A percentile compares a stretch with the other conserved stretches of the same genome.
These are phyloP conservation scores for Podabrus alpinus DNA, from an alignment of 2,888 invertebrate genomes.

Conservation along the genomic window DNA sequence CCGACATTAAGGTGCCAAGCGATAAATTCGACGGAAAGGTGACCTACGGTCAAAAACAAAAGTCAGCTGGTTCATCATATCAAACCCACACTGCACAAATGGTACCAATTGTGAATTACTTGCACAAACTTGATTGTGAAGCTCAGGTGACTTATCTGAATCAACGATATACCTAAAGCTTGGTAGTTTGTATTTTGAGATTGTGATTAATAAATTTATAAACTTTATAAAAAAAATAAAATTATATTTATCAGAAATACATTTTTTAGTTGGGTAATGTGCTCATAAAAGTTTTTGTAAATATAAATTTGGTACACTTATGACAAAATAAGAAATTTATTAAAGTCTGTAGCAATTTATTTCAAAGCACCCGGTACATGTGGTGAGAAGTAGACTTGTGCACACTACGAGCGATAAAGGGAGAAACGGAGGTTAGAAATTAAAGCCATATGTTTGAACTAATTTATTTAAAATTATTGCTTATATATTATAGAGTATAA, in stretches of 20 bases:
- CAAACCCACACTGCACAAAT: slow-evolving; percentile 92
- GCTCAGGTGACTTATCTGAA: slow-evolving; percentile 73
- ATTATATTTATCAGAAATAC: background rate
- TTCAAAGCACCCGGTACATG: no score
- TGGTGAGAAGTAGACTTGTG: no score
- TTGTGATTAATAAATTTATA: background rate
- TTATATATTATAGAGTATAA: no score
- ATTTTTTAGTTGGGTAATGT: background rate
- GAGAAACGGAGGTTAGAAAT: no score
- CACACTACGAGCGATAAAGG: no score
- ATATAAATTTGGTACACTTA: no score
- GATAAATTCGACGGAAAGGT: slow-evolving; percentile 99
- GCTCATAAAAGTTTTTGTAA: no score
- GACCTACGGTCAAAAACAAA: slow-evolving; percentile 87
- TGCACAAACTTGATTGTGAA: slow-evolving; percentile 84
- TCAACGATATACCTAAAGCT: slow-evolving; percentile 38
- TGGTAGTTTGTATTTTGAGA: background rate
- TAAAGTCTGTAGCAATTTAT: no score
- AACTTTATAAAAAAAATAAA: no score
- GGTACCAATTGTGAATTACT: slow-evolving; percentile 83
- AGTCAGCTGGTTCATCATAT: slow-evolving; percentile 66
- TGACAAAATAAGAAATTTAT: no score
- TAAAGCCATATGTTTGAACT: no score
- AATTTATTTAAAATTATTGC: no score
- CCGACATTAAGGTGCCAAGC: slow-evolving; percentile 84